phyloP scores from a whole-genome alignment of 2,113 vertebrate species.

The Muscicapa adusta region DNA sequence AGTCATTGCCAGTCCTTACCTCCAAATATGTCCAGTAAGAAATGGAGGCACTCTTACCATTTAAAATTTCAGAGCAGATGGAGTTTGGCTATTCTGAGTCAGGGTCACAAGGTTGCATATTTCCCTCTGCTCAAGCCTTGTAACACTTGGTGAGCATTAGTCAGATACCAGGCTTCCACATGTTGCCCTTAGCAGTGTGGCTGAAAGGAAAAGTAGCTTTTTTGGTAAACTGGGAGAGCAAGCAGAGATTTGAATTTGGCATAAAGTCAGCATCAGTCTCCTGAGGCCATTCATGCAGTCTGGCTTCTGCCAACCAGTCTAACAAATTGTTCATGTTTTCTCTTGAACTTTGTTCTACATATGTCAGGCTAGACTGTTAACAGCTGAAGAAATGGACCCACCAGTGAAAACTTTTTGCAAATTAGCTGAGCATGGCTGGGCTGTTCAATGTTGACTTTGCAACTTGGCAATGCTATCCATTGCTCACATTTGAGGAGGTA shows the following conservation, averaged over 20 bases:
- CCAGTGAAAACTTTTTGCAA: not conserved
- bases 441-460: not conserved
- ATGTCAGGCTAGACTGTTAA: not conserved
- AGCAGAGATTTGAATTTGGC: not conserved
- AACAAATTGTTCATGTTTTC: not conserved
- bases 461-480: not conserved
- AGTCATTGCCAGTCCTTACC: not conserved
- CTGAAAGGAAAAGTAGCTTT: constrained; percentile 25
- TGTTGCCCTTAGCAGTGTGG: not conserved
- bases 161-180: not conserved
- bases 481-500: not conserved
- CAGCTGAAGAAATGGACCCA: not conserved
- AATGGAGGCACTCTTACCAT: not conserved
- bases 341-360: constrained; percentile 21
- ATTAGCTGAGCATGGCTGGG: not conserved
- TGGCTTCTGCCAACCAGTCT: not conserved
- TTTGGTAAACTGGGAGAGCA: not conserved
- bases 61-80: constrained; percentile 1
- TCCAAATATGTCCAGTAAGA: not conserved
- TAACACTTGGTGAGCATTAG: constrained; percentile 4
- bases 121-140: not conserved
- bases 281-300: not conserved
- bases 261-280: not conserved
- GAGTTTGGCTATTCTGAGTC: constrained; percentile 28
- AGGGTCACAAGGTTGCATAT: constrained; percentile 48